Percentiles rank a stretch among this genome's conserved stretches.
phyloP scores from a whole-genome alignment of 2,888 invertebrate species.

The Hyposoter dolosus region DNA sequence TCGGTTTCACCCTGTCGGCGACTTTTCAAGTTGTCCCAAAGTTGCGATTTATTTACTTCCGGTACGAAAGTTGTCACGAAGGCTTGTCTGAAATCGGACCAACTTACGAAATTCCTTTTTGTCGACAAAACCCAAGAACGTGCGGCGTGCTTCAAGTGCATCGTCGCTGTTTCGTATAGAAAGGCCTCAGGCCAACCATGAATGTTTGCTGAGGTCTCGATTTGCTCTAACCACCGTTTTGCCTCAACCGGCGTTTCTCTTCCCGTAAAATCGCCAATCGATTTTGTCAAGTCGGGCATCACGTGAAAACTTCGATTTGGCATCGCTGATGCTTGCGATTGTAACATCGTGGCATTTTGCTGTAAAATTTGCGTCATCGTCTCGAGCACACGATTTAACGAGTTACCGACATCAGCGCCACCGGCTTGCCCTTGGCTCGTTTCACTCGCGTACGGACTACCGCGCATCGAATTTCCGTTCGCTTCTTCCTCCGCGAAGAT shows the following conservation, averaged over 20 bases:
- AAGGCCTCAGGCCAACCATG: conserved; percentile 63
- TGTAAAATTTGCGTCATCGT: conserved; percentile 46
- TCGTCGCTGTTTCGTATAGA: conserved; percentile 57
- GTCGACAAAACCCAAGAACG: conserved; percentile 51
- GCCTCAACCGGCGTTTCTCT: conserved; percentile 59
- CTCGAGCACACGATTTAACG: conserved; percentile 19
- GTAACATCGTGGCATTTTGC: conserved; percentile 36
- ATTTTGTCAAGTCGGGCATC: conserved; percentile 67
- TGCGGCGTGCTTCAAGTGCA: conserved; percentile 57
- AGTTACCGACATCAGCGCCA: background rate
- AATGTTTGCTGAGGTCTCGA: conserved; percentile 59
- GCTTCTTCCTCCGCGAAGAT: background rate
- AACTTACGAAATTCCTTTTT: conserved; percentile 52
- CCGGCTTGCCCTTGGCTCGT: background rate
- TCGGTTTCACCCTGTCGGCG: conserved; percentile 51
- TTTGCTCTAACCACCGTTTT: conserved; percentile 60
- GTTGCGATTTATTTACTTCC: conserved; percentile 47
- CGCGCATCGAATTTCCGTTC: background rate
- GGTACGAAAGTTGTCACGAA: conserved; percentile 57
- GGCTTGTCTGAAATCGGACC: conserved; percentile 43
- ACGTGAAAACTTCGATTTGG: conserved; percentile 55
- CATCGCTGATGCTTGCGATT: conserved; percentile 5
- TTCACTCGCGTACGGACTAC: conserved; percentile 8
- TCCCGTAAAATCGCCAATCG: conserved; percentile 56
- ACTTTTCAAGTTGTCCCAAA: conserved; percentile 62